phyloP scores from a whole-genome alignment of 35 echinoderm and acorn worm genomes.

The Patiria miniata region DNA sequence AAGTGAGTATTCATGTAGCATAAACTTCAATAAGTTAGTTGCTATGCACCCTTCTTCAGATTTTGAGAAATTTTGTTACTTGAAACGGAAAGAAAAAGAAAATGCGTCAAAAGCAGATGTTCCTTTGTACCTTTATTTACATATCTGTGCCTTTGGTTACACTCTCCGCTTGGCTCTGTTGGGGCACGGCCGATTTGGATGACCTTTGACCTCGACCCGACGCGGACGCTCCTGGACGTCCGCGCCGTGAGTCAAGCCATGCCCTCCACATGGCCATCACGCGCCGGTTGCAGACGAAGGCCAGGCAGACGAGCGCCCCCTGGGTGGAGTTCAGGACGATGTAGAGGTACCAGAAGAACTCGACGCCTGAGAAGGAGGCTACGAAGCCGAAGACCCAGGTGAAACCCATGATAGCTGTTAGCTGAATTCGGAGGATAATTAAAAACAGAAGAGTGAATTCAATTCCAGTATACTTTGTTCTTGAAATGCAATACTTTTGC shows the following conservation, averaged over 20 bases:
- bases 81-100: too few relatives aligned
- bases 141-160: too few relatives aligned
- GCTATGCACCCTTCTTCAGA: too few relatives aligned
- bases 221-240: background rate
- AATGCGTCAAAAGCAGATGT: too few relatives aligned
- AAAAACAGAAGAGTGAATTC: too few relatives aligned
- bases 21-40: too few relatives aligned
- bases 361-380: conserved; percentile 48
- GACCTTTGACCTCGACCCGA: background rate
- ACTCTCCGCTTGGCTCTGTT: background rate
- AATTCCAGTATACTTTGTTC: too few relatives aligned
- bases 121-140: too few relatives aligned
- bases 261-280: conserved; percentile 40
- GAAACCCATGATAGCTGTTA: conserved; percentile 70
- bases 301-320: conserved; percentile 74
- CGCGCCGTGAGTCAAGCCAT: background rate
- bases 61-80: too few relatives aligned
- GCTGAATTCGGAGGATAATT: conserved; percentile 38
- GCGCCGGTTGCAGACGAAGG: conserved; percentile 48
- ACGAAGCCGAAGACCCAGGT: conserved; percentile 86
- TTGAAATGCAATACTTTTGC: too few relatives aligned
- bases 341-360: conserved; percentile 72
- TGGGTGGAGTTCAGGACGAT: conserved; percentile 72
- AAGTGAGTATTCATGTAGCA: too few relatives aligned
- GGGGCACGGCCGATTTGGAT: background rate